Evolutionary conservation across 2,113 vertebrate genomes (phyloP).

Genomic region (Plestiodon gilberti): DNA sequence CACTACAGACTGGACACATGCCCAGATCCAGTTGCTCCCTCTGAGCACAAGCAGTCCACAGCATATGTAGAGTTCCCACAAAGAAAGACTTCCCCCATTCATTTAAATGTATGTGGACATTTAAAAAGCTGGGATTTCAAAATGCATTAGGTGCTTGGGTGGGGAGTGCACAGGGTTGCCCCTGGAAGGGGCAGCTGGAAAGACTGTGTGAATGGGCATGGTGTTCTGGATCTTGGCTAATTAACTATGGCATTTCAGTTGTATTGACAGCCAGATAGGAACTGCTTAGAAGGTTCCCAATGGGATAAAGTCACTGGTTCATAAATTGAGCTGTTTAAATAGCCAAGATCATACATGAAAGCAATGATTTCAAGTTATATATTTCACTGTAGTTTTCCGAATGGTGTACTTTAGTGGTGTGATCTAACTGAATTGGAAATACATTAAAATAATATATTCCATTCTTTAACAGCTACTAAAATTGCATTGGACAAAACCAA

Average conservation of each 20-base stretch:
- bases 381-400: neutral
- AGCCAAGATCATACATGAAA: neutral
- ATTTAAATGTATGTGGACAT: neutral
- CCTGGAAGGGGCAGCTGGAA: neutral
- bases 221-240: neutral
- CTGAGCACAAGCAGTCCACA: neutral
- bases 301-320: neutral
- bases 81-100: neutral
- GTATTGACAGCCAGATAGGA: neutral
- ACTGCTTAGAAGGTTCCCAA: neutral
- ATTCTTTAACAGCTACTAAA: constrained; percentile 10
- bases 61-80: neutral
- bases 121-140: neutral
- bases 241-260: neutral
- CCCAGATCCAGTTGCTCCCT: neutral
- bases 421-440: neutral
- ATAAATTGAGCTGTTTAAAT: neutral
- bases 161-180: neutral
- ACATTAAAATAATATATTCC: neutral
- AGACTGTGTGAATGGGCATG: neutral
- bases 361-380: neutral
- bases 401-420: neutral
- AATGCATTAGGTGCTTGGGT: neutral
- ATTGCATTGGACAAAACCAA: neutral
- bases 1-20: neutral